These are phyloP conservation scores for Agonopterix heracliana DNA, from an alignment of 2,888 invertebrate genomes.

Conservation along the genomic window DNA sequence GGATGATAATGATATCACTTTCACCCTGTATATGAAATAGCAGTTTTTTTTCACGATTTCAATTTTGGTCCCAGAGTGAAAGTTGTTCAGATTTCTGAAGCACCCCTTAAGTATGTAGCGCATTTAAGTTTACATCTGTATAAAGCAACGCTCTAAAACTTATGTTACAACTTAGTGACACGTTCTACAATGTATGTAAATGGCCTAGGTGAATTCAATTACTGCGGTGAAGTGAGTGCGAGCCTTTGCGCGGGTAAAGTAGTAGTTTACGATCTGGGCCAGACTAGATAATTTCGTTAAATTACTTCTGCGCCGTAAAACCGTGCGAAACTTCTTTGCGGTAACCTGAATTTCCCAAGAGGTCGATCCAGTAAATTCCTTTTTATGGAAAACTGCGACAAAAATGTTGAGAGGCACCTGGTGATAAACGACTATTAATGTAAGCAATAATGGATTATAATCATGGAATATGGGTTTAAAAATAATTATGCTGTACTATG, in stretches of 20 bases:
- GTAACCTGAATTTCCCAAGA: conserved; percentile 28
- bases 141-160: too few relatives aligned
- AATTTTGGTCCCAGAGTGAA: too few relatives aligned
- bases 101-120: too few relatives aligned
- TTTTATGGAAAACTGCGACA: conserved; percentile 1
- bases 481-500: too few relatives aligned
- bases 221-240: conserved; percentile 21
- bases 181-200: conserved; percentile 6
- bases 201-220: conserved; percentile 29
- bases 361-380: conserved; percentile 10
- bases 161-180: too few relatives aligned
- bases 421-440: not conserved
- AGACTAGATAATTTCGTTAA: conserved; percentile 19
- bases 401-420: not conserved
- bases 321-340: conserved; percentile 13
- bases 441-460: not conserved
- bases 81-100: too few relatives aligned
- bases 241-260: conserved; percentile 15
- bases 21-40: too few relatives aligned
- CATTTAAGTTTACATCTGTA: too few relatives aligned
- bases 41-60: too few relatives aligned
- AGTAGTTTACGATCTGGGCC: conserved; percentile 17
- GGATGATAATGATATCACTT: too few relatives aligned
- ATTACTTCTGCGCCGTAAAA: conserved; percentile 13
- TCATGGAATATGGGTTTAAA: too few relatives aligned